Conservation (phyloP, 2,113 vertebrate genomes). For the Sylvia atricapilla region DNA sequence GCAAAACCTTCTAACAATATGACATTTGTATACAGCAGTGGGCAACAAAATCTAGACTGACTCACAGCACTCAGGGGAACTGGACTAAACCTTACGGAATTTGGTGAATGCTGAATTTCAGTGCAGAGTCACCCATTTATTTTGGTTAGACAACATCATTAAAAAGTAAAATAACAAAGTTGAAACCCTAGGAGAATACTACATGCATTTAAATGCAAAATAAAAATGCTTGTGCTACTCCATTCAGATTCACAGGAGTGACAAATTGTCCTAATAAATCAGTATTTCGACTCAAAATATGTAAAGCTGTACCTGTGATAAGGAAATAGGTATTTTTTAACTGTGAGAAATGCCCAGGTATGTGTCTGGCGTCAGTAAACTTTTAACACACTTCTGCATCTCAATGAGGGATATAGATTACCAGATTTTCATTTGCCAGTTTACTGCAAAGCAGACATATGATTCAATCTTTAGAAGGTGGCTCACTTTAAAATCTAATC, state of each 20-base stretch:
- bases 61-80: not conserved
- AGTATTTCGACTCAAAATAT: not conserved
- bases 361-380: not conserved
- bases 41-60: not conserved
- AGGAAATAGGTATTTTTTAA: constrained; percentile 18
- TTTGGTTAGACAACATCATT: not conserved
- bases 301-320: not conserved
- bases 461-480: constrained; percentile 73
- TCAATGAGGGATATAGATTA: constrained; percentile 43
- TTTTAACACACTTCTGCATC: not conserved
- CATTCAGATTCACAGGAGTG: constrained; percentile 30
- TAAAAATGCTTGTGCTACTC: constrained; percentile 1
- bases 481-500: constrained; percentile 70
- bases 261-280: constrained; percentile 46
- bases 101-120: not conserved
- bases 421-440: constrained; percentile 55
- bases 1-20: not conserved
- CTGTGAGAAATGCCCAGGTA: not conserved
- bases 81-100: not conserved
- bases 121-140: not conserved
- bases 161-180: not conserved
- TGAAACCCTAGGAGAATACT: not conserved
- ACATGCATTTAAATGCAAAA: constrained; percentile 4
- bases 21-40: not conserved
- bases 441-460: constrained; percentile 56